Conservation (phyloP, 2,888 invertebrate genomes). For the Phytoseiulus persimilis region DNA sequence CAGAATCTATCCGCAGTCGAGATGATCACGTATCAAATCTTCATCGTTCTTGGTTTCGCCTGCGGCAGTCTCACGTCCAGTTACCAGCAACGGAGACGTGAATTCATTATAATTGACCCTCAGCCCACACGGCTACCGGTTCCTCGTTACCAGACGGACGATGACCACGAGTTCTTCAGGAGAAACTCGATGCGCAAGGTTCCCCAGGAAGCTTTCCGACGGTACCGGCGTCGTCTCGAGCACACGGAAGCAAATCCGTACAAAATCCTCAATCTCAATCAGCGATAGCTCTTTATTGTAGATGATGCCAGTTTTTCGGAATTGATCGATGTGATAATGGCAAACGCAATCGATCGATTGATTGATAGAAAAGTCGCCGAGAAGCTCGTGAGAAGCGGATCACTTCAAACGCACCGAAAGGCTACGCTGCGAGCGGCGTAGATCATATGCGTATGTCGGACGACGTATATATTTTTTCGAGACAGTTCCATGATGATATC, state of each 20-base stretch:
- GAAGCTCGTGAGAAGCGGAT: too few species aligned
- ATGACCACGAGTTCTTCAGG: constrained; percentile 34
- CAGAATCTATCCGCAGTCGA: background rate
- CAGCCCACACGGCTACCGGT: constrained; percentile 8
- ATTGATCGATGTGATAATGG: too few species aligned
- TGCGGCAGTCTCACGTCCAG: constrained; percentile 5
- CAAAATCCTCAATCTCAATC: background rate
- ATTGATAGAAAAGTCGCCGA: too few species aligned
- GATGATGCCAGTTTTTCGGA: background rate
- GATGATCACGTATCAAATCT: constrained; percentile 33
- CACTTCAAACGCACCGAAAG: too few species aligned
- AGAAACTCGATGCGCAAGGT: constrained; percentile 32
- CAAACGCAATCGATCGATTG: too few species aligned
- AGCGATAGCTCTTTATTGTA: background rate
- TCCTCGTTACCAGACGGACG: background rate
- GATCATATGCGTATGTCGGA: too few species aligned
- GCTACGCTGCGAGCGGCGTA: too few species aligned
- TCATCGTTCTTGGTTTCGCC: constrained; percentile 7
- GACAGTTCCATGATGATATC: background rate
- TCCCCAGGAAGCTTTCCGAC: constrained; percentile 9
- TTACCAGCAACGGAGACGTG: constrained; percentile 7
- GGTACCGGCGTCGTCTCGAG: constrained; percentile 15
- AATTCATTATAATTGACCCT: constrained; percentile 12
- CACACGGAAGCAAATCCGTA: constrained; percentile 17
- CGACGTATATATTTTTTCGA: background rate